Percentiles rank a stretch among this genome's conserved stretches.
These are phyloP conservation scores for Drosophila formosana DNA, from an alignment of 2,888 invertebrate species.

Conservation along the genomic window DNA sequence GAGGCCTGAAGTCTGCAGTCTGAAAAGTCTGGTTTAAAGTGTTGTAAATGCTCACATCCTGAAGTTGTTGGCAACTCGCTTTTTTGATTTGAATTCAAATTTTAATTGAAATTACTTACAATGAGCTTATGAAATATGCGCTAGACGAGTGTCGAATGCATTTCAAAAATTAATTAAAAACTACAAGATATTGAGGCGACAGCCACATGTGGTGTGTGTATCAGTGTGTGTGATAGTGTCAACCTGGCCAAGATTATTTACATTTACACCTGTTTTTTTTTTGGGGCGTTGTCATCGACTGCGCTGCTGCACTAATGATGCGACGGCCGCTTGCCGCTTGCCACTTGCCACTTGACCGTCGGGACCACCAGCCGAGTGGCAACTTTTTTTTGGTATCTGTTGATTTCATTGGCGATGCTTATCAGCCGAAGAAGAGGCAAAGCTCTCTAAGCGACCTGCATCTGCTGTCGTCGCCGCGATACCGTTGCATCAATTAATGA, in stretches of 20 bases:
- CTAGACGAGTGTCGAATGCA: constrained; percentile 51
- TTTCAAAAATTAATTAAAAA: constrained; percentile 66
- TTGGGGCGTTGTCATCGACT: constrained; percentile 45
- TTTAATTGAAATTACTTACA: constrained; percentile 59
- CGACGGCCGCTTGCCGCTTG: constrained; percentile 38
- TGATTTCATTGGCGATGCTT: constrained; percentile 64
- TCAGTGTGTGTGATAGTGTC: constrained; percentile 48
- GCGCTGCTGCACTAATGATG: constrained; percentile 66
- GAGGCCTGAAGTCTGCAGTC: no score
- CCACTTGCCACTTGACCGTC: constrained; percentile 66
- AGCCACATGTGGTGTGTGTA: constrained; percentile 64
- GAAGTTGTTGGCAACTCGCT: constrained; percentile 9
- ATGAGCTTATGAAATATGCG: constrained; percentile 54
- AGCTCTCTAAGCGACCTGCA: constrained; percentile 2
- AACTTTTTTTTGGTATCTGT: constrained; percentile 41
- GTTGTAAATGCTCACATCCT: constrained; percentile 18
- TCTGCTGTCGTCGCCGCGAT: constrained; percentile 25
- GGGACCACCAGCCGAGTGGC: constrained; percentile 71
- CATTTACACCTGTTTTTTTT: constrained; percentile 71
- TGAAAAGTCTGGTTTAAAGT: constrained; percentile 19
- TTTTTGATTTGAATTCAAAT: constrained; percentile 23
- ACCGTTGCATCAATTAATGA: constrained; percentile 76
- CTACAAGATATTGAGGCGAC: constrained; percentile 54
- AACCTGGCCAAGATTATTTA: constrained; percentile 75
- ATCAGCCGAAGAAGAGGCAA: constrained; percentile 50